phyloP scores from a whole-genome alignment of 2,113 vertebrate genomes.

The Ageneiosus marmoratus region DNA sequence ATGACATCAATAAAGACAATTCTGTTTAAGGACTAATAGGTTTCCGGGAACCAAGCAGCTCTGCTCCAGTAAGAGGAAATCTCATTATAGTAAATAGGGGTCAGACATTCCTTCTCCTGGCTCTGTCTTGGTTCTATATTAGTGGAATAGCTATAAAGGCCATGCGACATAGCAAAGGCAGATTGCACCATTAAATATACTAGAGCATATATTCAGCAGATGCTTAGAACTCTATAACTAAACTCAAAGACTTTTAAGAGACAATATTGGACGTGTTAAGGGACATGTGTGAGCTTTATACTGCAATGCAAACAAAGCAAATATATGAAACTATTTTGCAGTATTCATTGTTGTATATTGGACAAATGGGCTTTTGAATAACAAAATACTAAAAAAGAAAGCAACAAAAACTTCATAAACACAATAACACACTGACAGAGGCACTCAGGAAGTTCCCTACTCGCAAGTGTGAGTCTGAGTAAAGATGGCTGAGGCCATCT shows the following conservation, averaged over 20 bases:
- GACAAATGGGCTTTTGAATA: neutral
- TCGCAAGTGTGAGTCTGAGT: slow-evolving; percentile 11
- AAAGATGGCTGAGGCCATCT: slow-evolving; percentile 8
- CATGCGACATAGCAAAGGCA: neutral
- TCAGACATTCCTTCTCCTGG: slow-evolving; percentile 33
- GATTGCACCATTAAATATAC: neutral
- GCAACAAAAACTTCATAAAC: neutral
- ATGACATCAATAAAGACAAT: slow-evolving; percentile 40
- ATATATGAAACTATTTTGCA: neutral
- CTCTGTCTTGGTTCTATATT: neutral
- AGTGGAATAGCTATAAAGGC: neutral
- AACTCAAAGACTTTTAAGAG: neutral
- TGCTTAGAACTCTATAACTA: neutral
- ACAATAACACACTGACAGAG: neutral
- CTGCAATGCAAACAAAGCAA: too few species aligned
- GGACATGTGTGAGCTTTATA: too few species aligned
- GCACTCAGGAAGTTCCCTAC: neutral
- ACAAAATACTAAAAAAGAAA: neutral
- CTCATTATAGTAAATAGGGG: slow-evolving; percentile 52
- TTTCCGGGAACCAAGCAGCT: neutral
- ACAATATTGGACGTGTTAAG: neutral
- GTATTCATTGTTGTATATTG: neutral
- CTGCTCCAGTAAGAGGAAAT: slow-evolving; percentile 51
- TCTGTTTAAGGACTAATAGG: slow-evolving; percentile 1
- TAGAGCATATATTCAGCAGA: neutral